These are phyloP conservation scores for Hestina assimilis DNA, from an alignment of 1,140 invertebrate genomes.

Conservation along the genomic window DNA sequence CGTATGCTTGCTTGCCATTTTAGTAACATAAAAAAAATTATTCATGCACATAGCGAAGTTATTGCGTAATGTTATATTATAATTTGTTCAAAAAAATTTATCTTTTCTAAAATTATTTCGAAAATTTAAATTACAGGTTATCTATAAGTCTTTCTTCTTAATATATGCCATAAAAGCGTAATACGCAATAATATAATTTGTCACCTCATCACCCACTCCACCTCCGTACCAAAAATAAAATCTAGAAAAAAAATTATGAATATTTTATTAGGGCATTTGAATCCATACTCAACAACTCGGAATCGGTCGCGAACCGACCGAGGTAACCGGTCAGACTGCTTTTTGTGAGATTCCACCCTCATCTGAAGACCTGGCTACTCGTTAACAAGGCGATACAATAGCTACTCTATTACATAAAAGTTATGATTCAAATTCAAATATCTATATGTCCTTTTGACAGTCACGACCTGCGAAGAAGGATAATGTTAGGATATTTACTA, in stretches of 20 bases:
- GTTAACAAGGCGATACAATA: slow-evolving; percentile 20
- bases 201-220: too few relatives aligned
- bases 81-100: too few relatives aligned
- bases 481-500: slow-evolving; percentile 48
- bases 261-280: slow-evolving; percentile 55
- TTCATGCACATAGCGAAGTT: too few relatives aligned
- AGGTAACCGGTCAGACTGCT: slow-evolving; percentile 54
- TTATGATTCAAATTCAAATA: slow-evolving; percentile 23
- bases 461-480: slow-evolving; percentile 63
- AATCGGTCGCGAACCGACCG: slow-evolving; percentile 44
- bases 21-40: too few relatives aligned
- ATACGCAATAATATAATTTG: too few relatives aligned
- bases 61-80: too few relatives aligned
- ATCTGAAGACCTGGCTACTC: slow-evolving; percentile 33
- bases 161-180: too few relatives aligned
- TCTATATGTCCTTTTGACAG: slow-evolving; percentile 39
- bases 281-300: slow-evolving; percentile 37
- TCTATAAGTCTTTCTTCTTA: too few relatives aligned
- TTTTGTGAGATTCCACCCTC: slow-evolving; percentile 67
- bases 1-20: too few relatives aligned
- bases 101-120: too few relatives aligned
- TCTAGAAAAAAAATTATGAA: slow-evolving; percentile 56
- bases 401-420: slow-evolving; percentile 12
- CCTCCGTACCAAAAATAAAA: slow-evolving; percentile 5
- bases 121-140: too few relatives aligned